These are phyloP conservation scores for Lapara coniferarum DNA, from an alignment of 2,888 invertebrate genomes.

Conservation along the genomic window DNA sequence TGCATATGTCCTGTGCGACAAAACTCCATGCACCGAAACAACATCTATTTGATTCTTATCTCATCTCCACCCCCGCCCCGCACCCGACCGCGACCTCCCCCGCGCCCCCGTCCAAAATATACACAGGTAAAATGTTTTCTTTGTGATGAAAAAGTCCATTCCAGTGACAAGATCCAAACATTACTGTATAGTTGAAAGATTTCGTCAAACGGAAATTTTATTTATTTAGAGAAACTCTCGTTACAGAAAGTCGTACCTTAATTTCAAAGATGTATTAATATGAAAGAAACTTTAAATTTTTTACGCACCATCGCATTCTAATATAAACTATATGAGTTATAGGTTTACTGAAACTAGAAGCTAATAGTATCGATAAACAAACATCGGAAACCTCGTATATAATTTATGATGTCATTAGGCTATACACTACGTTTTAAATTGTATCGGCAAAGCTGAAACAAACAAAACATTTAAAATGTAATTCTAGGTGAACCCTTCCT, in stretches of 20 bases:
- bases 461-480: slow-evolving; percentile 27
- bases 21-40: slow-evolving; percentile 78
- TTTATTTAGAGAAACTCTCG: slow-evolving; percentile 1
- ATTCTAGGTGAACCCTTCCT: slow-evolving; percentile 26
- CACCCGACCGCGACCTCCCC: slow-evolving; percentile 40
- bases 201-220: slow-evolving; percentile 14
- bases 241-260: not conserved
- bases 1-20: slow-evolving; percentile 72
- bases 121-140: slow-evolving; percentile 75
- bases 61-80: slow-evolving; percentile 51
- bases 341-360: not conserved
- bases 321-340: not conserved
- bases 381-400: not conserved
- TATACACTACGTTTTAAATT: slow-evolving; percentile 22
- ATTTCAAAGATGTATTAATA: not conserved
- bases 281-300: not conserved
- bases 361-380: not conserved
- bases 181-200: slow-evolving; percentile 15
- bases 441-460: slow-evolving; percentile 15
- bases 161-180: slow-evolving; percentile 61
- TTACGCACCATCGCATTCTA: not conserved
- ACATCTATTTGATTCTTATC: slow-evolving; percentile 84
- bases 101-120: slow-evolving; percentile 68
- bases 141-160: slow-evolving; percentile 70
- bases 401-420: slow-evolving; percentile 17